Conservation (phyloP, 2,113 vertebrate genomes). For the Ammodytes marinus region DNA sequence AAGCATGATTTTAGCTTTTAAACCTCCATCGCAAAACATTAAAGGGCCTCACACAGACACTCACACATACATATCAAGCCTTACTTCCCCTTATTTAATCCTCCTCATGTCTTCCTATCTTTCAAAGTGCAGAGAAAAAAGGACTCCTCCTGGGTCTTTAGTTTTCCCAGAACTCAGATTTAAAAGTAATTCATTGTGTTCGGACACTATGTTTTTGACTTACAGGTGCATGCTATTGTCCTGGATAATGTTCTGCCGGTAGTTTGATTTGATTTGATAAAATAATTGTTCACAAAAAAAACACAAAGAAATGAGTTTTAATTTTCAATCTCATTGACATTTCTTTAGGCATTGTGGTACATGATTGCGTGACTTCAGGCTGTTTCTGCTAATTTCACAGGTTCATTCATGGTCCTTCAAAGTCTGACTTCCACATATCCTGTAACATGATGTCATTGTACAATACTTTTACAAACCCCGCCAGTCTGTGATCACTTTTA, state of each 20-base stretch:
- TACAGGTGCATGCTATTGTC: neutral
- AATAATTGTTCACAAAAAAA: neutral
- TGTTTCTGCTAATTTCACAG: slow-evolving; percentile 1
- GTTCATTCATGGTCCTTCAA: neutral
- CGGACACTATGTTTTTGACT: neutral
- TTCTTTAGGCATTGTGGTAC: neutral
- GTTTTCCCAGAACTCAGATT: neutral
- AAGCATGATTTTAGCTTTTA: slow-evolving; percentile 65
- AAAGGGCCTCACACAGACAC: slow-evolving; percentile 59
- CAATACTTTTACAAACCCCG: neutral
- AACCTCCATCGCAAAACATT: slow-evolving; percentile 43
- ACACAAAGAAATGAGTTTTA: neutral
- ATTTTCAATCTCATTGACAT: neutral
- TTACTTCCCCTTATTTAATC: slow-evolving; percentile 54
- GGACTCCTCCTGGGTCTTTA: neutral
- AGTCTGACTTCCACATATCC: neutral
- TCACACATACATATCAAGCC: slow-evolving; percentile 39
- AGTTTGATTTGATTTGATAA: neutral
- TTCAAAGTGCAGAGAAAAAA: neutral
- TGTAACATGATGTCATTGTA: slow-evolving; percentile 30
- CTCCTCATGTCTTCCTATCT: slow-evolving; percentile 14
- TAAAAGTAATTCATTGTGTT: neutral
- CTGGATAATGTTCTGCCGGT: neutral
- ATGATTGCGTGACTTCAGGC: slow-evolving; percentile 1
- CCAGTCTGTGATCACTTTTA: slow-evolving; percentile 6